Conservation (phyloP, 1,140 invertebrate genomes). For the Cephus cinctus region DNA sequence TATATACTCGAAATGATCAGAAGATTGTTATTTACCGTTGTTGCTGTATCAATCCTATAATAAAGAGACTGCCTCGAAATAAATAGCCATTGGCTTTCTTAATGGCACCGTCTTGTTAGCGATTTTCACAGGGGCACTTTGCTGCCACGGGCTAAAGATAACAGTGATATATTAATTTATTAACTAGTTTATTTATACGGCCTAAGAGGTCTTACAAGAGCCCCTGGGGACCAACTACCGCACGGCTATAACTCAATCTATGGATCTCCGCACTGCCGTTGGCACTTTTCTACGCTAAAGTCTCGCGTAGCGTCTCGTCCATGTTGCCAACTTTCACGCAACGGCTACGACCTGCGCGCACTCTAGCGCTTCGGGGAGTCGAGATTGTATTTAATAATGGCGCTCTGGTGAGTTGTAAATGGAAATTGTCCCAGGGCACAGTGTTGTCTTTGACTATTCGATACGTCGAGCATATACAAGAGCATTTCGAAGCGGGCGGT, state of each 20-base stretch:
- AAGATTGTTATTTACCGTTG: no score
- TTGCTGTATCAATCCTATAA: no score
- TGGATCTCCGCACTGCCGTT: slow-evolving; percentile 27
- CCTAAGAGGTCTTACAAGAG: slow-evolving; percentile 22
- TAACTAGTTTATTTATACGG: slow-evolving; percentile 45
- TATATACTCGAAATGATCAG: no score
- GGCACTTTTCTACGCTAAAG: slow-evolving; percentile 31
- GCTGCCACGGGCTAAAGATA: slow-evolving; percentile 29
- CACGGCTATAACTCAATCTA: slow-evolving; percentile 40
- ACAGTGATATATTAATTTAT: slow-evolving; percentile 50
- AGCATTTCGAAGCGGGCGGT: no score
- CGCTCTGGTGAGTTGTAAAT: slow-evolving; percentile 24
- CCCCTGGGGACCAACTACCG: slow-evolving; percentile 24
- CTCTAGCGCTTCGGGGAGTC: slow-evolving; percentile 2
- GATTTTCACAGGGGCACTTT: slow-evolving; percentile 38
- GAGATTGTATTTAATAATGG: slow-evolving; percentile 13
- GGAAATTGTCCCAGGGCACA: slow-evolving; percentile 15
- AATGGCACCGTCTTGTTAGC: slow-evolving; percentile 37
- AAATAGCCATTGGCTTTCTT: no score
- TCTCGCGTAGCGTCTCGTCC: no score
- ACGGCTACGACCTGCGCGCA: background rate
- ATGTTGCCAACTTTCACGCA: background rate
- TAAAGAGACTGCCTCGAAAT: no score
- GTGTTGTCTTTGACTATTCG: no score
- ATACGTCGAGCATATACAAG: no score